Evolutionary conservation across 2,113 vertebrate species (phyloP), one percentile per base, ranked within the genome.

Genomic region (Eulacestoma nigropectus): DNA sequence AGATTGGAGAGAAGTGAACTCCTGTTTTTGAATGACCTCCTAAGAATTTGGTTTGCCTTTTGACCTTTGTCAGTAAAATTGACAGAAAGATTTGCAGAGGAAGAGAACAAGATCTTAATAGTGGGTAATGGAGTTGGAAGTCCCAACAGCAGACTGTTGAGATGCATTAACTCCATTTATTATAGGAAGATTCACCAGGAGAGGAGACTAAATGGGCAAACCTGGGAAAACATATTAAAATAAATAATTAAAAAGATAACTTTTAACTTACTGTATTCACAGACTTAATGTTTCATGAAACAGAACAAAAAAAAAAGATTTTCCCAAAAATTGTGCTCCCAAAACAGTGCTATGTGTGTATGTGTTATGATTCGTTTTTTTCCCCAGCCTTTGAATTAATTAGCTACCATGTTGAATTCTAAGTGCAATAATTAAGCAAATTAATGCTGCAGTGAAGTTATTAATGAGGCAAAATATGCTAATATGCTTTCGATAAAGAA

Each of bases 381-480:
- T 33, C 5, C 16, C 41, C 26, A 88, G 87, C 63, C 91, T 97
- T 97, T 97, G 96, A 98, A 97, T 98, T 98, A 98, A 98, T 98
- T 98, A 98, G 94, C 92, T 96, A 96, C 97, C 96, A 97, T 97
- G 96, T 97, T 98, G 98, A 98, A 98, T 98, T 97, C 93, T 95
- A 98, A 98, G 97, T 97, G 97, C 60, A 97, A 97, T 98, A 98
- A 98, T 98, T 98, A 98, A 97, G 97, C 93, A 98, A 98, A 98
- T 98, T 98, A 98, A 98, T 98, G 97, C 98, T 97, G 95, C 97
- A 98, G 97, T 94, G 95, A 97, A 97, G 96, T 98, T 98, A 98
- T 98, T 98, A 98, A 98, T 97, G 97, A 98, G 97, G 98, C 86
- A 97, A 98, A 98, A 98, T 98, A 98, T 98, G 98, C 97, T 98